Evolutionary conservation across 1,140 invertebrate genomes (phyloP), one percentile per base, ranked within the genome.

Genomic region (Danaus plexippus): DNA sequence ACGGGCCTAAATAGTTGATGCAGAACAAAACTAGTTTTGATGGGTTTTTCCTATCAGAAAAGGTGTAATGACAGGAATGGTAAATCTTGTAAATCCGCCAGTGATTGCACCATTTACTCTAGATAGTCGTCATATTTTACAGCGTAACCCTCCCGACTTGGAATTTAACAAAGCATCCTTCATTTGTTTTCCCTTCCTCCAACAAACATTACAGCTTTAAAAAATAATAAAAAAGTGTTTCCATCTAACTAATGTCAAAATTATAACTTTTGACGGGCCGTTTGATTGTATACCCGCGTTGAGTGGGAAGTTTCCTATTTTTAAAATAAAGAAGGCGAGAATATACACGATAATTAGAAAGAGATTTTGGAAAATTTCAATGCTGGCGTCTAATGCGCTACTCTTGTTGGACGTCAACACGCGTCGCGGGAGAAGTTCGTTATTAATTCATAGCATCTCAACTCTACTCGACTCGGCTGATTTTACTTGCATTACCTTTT

Each of bases 331-430:
- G 64, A 56, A 57, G 64, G 63, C 59, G 55, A 54, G 66, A 59
- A 61, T 59, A 77, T 73, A 62, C 63, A 69, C 57, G 52, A 69
- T 75, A 85, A 83, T 80, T 82, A 83, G 68, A 63, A 51, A 50
- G 54, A 67, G 66, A 77, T 75, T 82, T 81, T 76, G 67, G 60
- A 64, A 74, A 76, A 73, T 74, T 75, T 72, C 64, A 67, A 62
- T 68, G 69, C 73, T 72, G 57, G 59, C 71, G 67, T 79, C 80
- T 87, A 87, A 87, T 87, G 84, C 81, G 77, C 73, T 79, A 87
- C 79, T 82, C 81, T 76, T 87, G 84, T 87, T 67, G 77, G 79
- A 80, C 80, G 84, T 87, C 80, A 87, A 80, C 80, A 82, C 74
- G 76, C 75, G 79, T 84, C 80, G 79, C 81, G 74, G 76, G 75